Conservation (phyloP, 2,888 invertebrate species). For the Lydus trimaculatus region DNA sequence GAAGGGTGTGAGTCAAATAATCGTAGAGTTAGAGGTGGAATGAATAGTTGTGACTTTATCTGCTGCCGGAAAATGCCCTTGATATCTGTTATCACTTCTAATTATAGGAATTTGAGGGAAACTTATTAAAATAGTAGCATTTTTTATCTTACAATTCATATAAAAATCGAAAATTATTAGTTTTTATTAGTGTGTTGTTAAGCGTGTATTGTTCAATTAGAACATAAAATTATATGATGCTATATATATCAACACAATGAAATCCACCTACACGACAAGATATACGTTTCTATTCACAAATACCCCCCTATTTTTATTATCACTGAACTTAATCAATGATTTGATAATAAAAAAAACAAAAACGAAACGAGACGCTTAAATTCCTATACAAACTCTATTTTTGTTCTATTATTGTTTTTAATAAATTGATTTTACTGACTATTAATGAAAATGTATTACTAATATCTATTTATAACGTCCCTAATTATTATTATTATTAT, state of each 20-base stretch:
- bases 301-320: neutral
- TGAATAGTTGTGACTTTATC: neutral
- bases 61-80: neutral
- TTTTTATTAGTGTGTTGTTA: neutral
- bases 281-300: neutral
- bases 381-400: neutral
- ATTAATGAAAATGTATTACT: slow-evolving; percentile 21
- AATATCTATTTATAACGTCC: slow-evolving; percentile 27
- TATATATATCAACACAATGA: neutral
- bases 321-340: neutral
- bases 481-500: slow-evolving; percentile 8
- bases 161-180: neutral
- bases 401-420: neutral
- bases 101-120: no score
- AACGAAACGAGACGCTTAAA: no score
- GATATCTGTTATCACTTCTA: neutral
- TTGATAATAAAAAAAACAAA: neutral
- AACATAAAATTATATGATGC: neutral
- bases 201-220: neutral
- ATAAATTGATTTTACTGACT: slow-evolving; percentile 18
- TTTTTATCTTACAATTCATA: no score
- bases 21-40: neutral
- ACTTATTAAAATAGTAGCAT: no score
- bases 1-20: neutral
- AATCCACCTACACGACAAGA: neutral